Evolutionary conservation across 2,888 invertebrate genomes (phyloP).

Genomic region (Eurois occulta): DNA sequence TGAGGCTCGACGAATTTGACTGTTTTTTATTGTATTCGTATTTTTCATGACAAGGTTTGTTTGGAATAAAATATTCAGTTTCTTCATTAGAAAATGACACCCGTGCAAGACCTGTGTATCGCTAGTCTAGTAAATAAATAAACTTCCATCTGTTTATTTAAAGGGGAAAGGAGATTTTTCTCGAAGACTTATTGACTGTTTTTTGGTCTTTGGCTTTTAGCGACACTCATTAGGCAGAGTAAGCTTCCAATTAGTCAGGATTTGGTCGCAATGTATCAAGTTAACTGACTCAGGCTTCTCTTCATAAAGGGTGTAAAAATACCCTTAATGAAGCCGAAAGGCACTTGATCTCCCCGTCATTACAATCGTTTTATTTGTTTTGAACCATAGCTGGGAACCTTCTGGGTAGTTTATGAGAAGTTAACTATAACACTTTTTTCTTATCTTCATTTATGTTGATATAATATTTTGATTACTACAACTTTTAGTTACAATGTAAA

Average conservation of each 20-base stretch:
- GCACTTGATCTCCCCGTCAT: too few relatives aligned
- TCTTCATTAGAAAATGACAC: not conserved
- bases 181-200: conserved; percentile 1
- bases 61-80: not conserved
- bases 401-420: too few relatives aligned
- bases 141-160: not conserved
- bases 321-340: not conserved
- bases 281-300: not conserved
- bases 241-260: conserved; percentile 19
- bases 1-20: not conserved
- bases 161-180: not conserved
- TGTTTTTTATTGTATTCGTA: not conserved
- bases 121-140: not conserved
- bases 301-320: not conserved
- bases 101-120: not conserved
- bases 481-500: too few relatives aligned
- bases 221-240: not conserved
- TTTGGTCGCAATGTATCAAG: not conserved
- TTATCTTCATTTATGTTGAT: too few relatives aligned
- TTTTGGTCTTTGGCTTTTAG: not conserved
- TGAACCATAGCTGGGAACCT: too few relatives aligned
- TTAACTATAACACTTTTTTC: too few relatives aligned
- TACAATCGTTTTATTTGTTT: too few relatives aligned
- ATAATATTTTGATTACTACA: too few relatives aligned
- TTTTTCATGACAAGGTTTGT: not conserved